Conservation (phyloP, 30 jellyfish, hydroid and myxozoan genomes). For the Aurelia aurita region DNA sequence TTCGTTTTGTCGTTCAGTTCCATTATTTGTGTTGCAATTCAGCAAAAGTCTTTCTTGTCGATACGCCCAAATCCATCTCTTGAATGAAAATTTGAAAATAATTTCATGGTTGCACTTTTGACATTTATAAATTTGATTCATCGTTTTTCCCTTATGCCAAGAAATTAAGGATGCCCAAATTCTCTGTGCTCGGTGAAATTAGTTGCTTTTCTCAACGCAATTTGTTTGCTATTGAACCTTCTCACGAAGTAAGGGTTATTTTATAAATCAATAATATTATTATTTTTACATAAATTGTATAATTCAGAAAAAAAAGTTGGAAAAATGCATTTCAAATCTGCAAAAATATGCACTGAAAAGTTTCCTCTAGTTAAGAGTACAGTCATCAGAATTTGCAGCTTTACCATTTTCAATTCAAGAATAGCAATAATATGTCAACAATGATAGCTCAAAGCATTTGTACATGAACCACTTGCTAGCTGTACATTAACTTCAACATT, state of each 20-base stretch:
- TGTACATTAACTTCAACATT: conserved; percentile 8
- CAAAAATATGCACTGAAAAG: too few relatives aligned
- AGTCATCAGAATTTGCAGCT: too few relatives aligned
- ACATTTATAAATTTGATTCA: background rate
- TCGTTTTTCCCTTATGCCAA: background rate
- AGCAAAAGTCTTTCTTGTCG: conserved; percentile 44
- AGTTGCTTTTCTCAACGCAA: too few relatives aligned
- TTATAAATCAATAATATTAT: conserved; percentile 1
- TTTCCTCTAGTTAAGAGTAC: too few relatives aligned
- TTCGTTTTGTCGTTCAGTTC: conserved; percentile 79
- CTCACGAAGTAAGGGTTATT: background rate
- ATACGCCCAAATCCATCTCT: conserved; percentile 82
- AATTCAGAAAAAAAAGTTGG: too few relatives aligned
- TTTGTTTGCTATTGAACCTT: background rate
- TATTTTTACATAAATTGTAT: too few relatives aligned
- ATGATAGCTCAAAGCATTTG: too few relatives aligned
- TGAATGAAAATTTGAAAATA: background rate
- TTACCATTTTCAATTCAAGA: too few relatives aligned
- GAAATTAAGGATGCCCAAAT: conserved; percentile 10
- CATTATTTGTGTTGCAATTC: conserved; percentile 64
- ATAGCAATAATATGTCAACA: too few relatives aligned
- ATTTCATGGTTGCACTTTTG: background rate
- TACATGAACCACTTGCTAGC: conserved; percentile 4
- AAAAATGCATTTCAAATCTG: too few relatives aligned
- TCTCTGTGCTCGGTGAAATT: conserved; percentile 10